Evolutionary conservation across 2,888 invertebrate genomes (phyloP).

Genomic region (Rotaria magnacalcarata): DNA sequence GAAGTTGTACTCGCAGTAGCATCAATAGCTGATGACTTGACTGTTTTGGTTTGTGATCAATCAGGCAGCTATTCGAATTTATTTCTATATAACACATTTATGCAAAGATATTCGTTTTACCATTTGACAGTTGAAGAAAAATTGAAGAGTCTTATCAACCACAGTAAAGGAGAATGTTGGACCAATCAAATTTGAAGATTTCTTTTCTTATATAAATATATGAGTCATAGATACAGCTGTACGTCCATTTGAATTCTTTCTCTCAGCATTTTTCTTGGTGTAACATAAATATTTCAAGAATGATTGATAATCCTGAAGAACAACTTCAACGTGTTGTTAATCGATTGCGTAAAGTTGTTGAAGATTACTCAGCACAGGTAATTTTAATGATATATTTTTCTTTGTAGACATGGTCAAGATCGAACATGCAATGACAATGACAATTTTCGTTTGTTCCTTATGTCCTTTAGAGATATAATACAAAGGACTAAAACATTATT

Average conservation of each 20-base stretch:
- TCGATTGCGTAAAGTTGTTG: conserved; percentile 20
- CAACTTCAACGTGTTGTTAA: neutral
- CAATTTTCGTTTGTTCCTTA: too few relatives aligned
- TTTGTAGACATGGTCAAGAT: neutral
- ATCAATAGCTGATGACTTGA: neutral
- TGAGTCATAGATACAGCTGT: neutral
- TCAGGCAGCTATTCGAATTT: neutral
- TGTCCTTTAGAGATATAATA: too few relatives aligned
- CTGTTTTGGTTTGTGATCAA: conserved; percentile 16
- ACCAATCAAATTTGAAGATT: neutral
- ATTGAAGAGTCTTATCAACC: neutral
- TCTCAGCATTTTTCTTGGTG: too few relatives aligned
- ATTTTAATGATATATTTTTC: neutral
- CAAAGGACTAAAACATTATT: too few relatives aligned
- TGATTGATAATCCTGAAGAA: conserved; percentile 33
- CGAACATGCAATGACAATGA: too few relatives aligned
- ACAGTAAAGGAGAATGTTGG: neutral
- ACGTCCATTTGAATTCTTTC: neutral
- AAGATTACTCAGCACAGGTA: conserved; percentile 32
- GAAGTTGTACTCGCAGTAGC: conserved; percentile 22
- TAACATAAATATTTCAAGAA: neutral
- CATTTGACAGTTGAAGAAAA: neutral
- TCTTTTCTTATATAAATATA: neutral
- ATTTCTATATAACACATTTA: neutral
- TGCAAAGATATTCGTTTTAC: neutral